Evolutionary conservation across 2,797 vertebrate species (phyloP).

Genomic region (Sebastes reedi): DNA sequence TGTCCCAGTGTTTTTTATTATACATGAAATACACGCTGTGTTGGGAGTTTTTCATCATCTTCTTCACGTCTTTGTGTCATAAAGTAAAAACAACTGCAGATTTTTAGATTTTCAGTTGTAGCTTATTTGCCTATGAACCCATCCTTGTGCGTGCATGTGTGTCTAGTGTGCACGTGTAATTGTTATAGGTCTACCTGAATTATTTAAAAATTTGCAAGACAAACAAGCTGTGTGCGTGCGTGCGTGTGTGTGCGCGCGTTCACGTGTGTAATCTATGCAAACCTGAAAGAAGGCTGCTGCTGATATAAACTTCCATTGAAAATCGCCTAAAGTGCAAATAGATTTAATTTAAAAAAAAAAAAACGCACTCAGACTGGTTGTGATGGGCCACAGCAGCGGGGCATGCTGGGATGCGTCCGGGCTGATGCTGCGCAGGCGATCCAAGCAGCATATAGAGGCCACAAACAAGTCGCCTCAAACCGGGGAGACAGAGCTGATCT

Average conservation of each 20-base stretch:
- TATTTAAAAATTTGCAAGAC: constrained; percentile 54
- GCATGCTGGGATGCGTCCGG: constrained; percentile 43
- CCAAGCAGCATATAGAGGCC: constrained; percentile 9
- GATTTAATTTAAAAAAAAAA: not conserved
- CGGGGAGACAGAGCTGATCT: constrained; percentile 13
- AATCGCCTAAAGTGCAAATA: constrained; percentile 9
- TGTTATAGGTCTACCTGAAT: constrained; percentile 25
- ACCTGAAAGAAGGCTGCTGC: constrained; percentile 17
- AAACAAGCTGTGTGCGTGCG: constrained; percentile 21
- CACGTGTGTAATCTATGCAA: constrained; percentile 31
- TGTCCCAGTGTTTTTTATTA: not conserved
- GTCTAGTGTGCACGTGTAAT: constrained; percentile 10
- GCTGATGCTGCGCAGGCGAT: constrained; percentile 12
- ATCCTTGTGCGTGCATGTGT: not conserved
- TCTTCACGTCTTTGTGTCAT: not conserved
- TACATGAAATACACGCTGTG: not conserved
- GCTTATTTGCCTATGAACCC: constrained; percentile 18
- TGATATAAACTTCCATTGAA: constrained; percentile 6
- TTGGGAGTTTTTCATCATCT: not conserved
- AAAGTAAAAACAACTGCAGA: not conserved
- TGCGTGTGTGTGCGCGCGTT: not conserved
- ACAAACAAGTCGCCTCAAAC: not conserved
- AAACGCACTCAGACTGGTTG: not conserved
- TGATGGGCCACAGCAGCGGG: constrained; percentile 16
- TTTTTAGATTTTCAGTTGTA: constrained; percentile 8